Base-by-base conservation (phyloP, 2,888 invertebrate genomes). In the Autographa pulchrina region DNA sequence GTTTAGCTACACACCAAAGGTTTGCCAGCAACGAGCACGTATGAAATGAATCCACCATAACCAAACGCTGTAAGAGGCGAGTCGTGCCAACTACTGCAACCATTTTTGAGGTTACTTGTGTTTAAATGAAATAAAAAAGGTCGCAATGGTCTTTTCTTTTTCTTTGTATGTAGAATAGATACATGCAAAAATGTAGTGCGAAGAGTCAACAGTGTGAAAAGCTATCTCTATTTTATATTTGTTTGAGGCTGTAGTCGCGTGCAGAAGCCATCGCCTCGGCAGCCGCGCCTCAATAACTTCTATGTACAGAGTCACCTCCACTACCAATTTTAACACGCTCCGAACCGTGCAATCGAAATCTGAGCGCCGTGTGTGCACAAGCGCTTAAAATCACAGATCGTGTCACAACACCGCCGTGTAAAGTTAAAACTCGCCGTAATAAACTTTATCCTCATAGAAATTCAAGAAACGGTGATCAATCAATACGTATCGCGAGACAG, bases 381-480 rank as follows among this genome's bases (percentile, higher is more conserved):
- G 25, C 20, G 54, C 54, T 56, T 56, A 25, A 56, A 56, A 56
- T 25, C 20, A 56, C 20, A 25, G 25, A 11, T 48, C 48, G 48
- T n/a, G n/a, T 48, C 48, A 48, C 48, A 56, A 20, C 25, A 13
- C 54, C 18, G 54, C 18, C 18, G 5, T 13, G 13, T 25, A 13
- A 56, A 25, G 54, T 56, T 25, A 56, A 20, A 25, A 54, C 54
- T 56, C 5, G 25, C 54, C 54, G 54, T 25, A 56, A 56, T 56
- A 56, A 56, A 56, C 54, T 20, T 54, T 9, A 18, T 18, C 54
- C 54, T 56, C 20, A 56, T 25, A 25, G 54, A 56, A 20, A 56
- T 56, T 56, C 54, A 56, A 56, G 54, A 20, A 56, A 56, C 54
- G 54, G 54, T 56, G 54, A 56, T 56, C 54, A 56, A 56, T 56